Conservation (phyloP, 2,888 invertebrate genomes). For the Cerastis rubricosa region DNA sequence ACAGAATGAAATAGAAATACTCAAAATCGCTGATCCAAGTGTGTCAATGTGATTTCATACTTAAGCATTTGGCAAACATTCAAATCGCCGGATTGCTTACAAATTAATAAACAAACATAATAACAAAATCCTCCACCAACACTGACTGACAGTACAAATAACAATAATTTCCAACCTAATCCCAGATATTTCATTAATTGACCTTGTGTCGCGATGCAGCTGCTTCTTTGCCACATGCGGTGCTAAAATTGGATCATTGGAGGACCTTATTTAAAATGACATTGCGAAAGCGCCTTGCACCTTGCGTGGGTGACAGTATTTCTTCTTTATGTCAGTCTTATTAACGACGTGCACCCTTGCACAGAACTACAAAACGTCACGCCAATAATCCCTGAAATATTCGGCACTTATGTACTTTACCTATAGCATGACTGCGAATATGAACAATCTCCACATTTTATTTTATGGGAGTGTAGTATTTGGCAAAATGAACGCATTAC, state of each 20-base stretch:
- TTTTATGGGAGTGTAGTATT: too few species aligned
- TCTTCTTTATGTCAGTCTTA: neutral
- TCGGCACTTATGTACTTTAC: neutral
- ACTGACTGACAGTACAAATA: neutral
- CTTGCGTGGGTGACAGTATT: neutral
- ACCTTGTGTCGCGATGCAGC: conserved; percentile 32
- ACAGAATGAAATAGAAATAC: neutral
- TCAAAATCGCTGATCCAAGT: neutral
- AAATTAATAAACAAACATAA: conserved; percentile 6
- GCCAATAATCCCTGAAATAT: neutral
- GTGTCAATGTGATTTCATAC: neutral
- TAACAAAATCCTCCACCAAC: neutral
- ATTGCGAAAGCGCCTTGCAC: neutral
- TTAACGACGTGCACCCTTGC: conserved; percentile 5
- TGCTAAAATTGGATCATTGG: conserved; percentile 23
- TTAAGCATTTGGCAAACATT: neutral
- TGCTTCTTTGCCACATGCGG: conserved; percentile 5
- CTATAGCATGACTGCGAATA: neutral
- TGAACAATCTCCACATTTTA: too few species aligned
- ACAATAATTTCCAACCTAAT: neutral
- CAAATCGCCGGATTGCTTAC: neutral
- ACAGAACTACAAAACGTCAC: neutral
- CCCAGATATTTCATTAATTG: neutral
- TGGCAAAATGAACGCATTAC: too few species aligned
- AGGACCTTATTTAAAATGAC: conserved; percentile 14